A percentile compares a stretch with the other conserved stretches of the same genome.
phyloP scores from a whole-genome alignment of 1,140 invertebrate genomes.

The Cydia strobilella region DNA sequence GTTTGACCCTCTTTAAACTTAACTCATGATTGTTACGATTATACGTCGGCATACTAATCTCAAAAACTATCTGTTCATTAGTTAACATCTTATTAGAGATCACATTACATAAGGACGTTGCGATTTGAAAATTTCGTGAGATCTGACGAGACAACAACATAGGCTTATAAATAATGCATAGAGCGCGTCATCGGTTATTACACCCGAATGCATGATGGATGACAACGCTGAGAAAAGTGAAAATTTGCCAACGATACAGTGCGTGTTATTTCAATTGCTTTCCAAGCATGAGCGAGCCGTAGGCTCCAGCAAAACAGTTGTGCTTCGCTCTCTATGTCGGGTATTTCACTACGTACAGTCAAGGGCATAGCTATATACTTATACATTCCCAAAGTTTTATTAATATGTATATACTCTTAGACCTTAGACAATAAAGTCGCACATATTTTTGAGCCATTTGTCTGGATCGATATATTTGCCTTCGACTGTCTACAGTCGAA shows the following conservation, averaged over 20 bases:
- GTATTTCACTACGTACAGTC: too few species aligned
- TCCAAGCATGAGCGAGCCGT: neutral
- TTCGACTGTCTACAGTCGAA: too few species aligned
- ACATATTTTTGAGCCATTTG: too few species aligned
- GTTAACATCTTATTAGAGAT: slow-evolving; percentile 29
- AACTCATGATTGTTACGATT: neutral
- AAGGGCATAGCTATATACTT: too few species aligned
- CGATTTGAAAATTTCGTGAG: slow-evolving; percentile 16
- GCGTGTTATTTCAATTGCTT: neutral
- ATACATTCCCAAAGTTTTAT: too few species aligned
- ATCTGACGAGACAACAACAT: slow-evolving; percentile 37
- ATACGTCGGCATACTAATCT: neutral
- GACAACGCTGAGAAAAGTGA: slow-evolving; percentile 53
- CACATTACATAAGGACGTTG: slow-evolving; percentile 2
- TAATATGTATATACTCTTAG: too few species aligned
- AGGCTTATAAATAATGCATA: slow-evolving; percentile 63
- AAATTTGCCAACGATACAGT: slow-evolving; percentile 38
- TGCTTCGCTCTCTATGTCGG: neutral
- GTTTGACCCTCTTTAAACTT: slow-evolving; percentile 4
- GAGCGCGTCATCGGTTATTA: slow-evolving; percentile 65
- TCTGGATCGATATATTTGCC: too few species aligned
- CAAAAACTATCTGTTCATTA: slow-evolving; percentile 27
- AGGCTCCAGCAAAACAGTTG: neutral
- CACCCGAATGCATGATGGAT: slow-evolving; percentile 65
- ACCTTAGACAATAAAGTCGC: too few species aligned